Percentiles rank a stretch among this genome's conserved stretches.
Evolutionary conservation across 2,797 vertebrate species (phyloP).

Genomic region (Perodicticus potto): DNA sequence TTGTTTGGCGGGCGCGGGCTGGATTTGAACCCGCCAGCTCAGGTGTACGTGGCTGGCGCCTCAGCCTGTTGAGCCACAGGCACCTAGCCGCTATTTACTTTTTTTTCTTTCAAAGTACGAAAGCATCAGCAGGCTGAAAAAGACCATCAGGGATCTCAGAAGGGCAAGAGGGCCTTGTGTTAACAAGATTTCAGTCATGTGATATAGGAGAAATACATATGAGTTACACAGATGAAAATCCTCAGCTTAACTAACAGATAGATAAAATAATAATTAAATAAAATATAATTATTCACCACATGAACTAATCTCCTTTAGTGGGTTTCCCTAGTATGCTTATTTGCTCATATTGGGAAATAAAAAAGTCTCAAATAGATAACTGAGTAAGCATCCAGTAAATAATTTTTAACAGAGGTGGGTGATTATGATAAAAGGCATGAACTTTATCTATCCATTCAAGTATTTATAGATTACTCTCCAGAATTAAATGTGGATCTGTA

Average conservation of each 20-base stretch:
- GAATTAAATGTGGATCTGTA: slow-evolving; percentile 2
- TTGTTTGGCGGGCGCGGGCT: no score
- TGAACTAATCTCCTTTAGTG: not conserved
- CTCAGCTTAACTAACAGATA: not conserved
- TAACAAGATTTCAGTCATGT: not conserved
- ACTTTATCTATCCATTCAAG: not conserved
- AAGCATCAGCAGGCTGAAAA: slow-evolving; percentile 8
- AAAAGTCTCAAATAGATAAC: not conserved
- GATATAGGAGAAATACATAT: not conserved
- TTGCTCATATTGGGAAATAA: not conserved
- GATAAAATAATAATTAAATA: not conserved
- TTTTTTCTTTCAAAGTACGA: slow-evolving; percentile 15
- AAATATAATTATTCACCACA: not conserved
- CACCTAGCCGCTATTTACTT: slow-evolving; percentile 37
- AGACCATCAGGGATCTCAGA: not conserved
- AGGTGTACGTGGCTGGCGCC: no score
- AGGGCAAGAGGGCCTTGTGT: not conserved
- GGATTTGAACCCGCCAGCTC: no score
- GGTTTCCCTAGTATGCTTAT: not conserved
- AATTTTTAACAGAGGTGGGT: slow-evolving; percentile 2
- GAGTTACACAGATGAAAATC: not conserved
- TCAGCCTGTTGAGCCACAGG: no score
- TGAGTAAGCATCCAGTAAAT: not conserved
- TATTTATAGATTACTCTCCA: slow-evolving; percentile 54
- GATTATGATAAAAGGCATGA: slow-evolving; percentile 7